phyloP scores from a whole-genome alignment of 2,113 vertebrate species.

The Tricholaema leucomelas region DNA sequence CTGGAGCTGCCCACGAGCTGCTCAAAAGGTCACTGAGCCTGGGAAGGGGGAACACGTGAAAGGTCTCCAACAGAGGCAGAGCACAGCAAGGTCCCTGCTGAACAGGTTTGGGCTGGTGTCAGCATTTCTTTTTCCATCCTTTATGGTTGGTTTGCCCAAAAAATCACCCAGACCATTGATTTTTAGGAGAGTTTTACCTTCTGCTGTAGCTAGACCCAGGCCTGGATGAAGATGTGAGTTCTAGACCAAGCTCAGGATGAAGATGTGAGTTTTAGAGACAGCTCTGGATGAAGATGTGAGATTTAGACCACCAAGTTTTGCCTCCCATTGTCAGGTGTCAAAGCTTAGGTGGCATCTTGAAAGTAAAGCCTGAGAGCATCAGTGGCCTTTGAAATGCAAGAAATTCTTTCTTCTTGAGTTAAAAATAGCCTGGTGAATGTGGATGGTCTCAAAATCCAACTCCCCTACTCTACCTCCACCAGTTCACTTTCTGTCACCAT shows the following conservation, averaged over 20 bases:
- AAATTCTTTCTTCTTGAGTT: background rate
- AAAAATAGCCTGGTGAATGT: background rate
- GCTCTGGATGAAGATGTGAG: background rate
- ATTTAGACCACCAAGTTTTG: background rate
- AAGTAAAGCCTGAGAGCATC: background rate
- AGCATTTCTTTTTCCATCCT: background rate
- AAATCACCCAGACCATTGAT: background rate
- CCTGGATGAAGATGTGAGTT: too few relatives aligned
- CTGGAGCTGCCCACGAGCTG: background rate
- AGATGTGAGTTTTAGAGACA: background rate
- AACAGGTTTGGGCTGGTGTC: background rate
- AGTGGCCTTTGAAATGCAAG: background rate
- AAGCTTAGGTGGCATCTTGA: background rate
- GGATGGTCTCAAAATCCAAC: background rate
- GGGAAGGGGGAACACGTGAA: background rate
- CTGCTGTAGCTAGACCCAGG: background rate
- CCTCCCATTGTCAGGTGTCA: background rate
- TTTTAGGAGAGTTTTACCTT: background rate
- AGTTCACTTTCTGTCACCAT: background rate
- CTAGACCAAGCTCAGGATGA: background rate
- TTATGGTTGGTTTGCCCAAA: background rate
- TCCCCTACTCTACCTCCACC: background rate
- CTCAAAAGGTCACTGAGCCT: background rate
- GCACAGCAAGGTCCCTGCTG: background rate
- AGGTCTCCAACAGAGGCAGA: background rate